Conservation (phyloP, 2,797 vertebrate species). For the Takifugu ocellatus region DNA sequence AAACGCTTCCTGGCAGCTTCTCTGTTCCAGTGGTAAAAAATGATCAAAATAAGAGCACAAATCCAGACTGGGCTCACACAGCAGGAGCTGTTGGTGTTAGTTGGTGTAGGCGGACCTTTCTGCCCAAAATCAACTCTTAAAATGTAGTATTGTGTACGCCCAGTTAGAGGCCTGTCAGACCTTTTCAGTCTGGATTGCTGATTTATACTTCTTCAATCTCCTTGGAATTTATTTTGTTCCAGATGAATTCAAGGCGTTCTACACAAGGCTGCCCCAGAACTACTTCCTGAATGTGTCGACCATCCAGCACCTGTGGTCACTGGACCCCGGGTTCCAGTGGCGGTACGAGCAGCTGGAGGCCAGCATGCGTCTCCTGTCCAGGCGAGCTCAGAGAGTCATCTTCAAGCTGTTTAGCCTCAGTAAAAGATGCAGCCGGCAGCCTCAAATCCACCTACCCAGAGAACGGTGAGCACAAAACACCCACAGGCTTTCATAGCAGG, state of each 20-base stretch:
- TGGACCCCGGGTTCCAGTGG: slow-evolving; percentile 89
- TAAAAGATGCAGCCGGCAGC: slow-evolving; percentile 92
- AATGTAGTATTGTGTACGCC: no score
- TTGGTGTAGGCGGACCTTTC: no score
- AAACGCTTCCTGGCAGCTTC: no score
- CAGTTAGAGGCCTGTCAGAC: no score
- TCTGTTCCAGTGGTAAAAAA: no score
- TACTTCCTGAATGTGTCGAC: slow-evolving; percentile 90
- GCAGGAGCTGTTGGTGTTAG: no score
- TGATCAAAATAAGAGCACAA: no score
- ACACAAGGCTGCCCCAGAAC: slow-evolving; percentile 87
- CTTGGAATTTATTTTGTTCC: slow-evolving; percentile 9
- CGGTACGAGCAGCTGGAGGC: slow-evolving; percentile 90
- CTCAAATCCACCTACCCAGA: slow-evolving; percentile 84
- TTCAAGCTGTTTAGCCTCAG: slow-evolving; percentile 96
- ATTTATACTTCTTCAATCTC: neutral
- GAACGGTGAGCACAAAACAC: slow-evolving; percentile 79
- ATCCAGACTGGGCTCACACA: no score
- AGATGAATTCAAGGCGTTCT: slow-evolving; percentile 97
- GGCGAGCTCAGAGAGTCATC: slow-evolving; percentile 88
- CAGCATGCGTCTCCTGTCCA: slow-evolving; percentile 87
- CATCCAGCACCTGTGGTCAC: slow-evolving; percentile 90
- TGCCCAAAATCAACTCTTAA: no score
- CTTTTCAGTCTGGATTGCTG: slow-evolving; percentile 1
- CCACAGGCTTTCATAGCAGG: neutral